Percentiles rank a stretch among this genome's conserved stretches.
Evolutionary conservation across 2,797 vertebrate species (phyloP).

Genomic region (Nyctalus aviator): DNA sequence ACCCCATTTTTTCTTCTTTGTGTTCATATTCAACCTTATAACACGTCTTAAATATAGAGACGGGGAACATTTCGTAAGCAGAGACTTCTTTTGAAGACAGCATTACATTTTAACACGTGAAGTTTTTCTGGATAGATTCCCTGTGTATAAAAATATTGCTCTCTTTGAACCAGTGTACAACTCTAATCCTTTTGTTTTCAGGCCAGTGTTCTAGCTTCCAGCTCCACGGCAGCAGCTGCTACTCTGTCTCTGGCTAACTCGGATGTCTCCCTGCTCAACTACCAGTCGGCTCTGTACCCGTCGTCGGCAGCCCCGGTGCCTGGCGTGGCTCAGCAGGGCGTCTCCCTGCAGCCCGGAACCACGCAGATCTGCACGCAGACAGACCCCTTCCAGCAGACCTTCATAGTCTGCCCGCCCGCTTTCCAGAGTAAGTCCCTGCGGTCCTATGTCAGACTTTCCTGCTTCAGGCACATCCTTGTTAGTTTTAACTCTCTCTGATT

Average conservation of each 20-base stretch:
- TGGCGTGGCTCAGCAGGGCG: conserved; percentile 94
- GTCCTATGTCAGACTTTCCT: background rate
- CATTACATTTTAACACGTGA: background rate
- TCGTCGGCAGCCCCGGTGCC: conserved; percentile 97
- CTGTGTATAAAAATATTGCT: background rate
- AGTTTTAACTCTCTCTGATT: conserved; percentile 37
- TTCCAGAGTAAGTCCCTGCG: conserved; percentile 93
- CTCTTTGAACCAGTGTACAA: background rate
- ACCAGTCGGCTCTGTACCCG: conserved; percentile 97
- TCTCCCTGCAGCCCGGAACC: conserved; percentile 95
- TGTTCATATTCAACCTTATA: conserved; percentile 36
- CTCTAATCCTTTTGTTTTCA: conserved; percentile 79
- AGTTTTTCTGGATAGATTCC: conserved; percentile 36
- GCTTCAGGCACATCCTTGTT: background rate
- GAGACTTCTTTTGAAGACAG: conserved; percentile 50
- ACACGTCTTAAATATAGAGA: conserved; percentile 4
- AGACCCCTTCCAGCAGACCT: conserved; percentile 98
- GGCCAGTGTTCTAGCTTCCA: conserved; percentile 93
- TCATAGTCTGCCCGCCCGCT: conserved; percentile 98
- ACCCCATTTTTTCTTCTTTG: background rate
- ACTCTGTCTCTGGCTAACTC: conserved; percentile 96
- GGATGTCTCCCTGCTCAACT: conserved; percentile 96
- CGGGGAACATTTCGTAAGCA: conserved; percentile 45
- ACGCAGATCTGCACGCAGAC: conserved; percentile 96
- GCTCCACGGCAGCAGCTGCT: conserved; percentile 94